Base-by-base conservation (phyloP, 2,888 invertebrate genomes). In the Camponotus fellah region DNA sequence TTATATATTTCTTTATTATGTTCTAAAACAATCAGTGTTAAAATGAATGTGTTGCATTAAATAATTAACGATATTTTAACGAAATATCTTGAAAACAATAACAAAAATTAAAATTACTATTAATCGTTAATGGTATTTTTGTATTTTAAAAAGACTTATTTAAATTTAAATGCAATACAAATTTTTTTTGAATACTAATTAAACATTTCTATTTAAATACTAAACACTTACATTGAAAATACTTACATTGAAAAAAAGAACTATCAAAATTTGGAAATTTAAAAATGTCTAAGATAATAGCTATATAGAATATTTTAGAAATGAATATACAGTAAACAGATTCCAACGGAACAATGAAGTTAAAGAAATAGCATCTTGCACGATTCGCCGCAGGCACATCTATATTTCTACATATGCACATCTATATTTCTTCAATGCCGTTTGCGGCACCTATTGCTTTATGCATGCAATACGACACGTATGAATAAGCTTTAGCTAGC, bases 381-480 rank as follows among this genome's bases (percentile, higher is more conserved):
- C 34, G 34, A 6, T 21, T 72, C 72, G 17, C 34, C 6, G 4
- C 32, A 65, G 10, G 14, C 5, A 40, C 34, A 46, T 21, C 2
- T 65, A 4, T 43, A 37, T 17, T 53, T n/a, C 34, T 71, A 37
- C 72, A 58, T 37, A 34, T 4, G 37, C 10, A 12, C 34, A 46
- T 21, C 2, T 65, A 4, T 43, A 37, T 17, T 53, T n/a, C 34
- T 71, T 40, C 21, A 65, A 46, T 21, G 34, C 5, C 12, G 43
- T 2, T 64, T 46, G 43, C 40, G 21, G 14, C 8, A 75, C 34
- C n/a, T 4, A 40, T 46, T 75, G 65, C n/a, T 75, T 75, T 21
- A 21, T 34, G 34, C 75, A 75, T 65, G 65, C 62, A 26, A n/a
- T 34, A 46, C n/a, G 40, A 64, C 14, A 21, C 32, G 65, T 43